These are phyloP conservation scores for Pseudomyrmex gracilis DNA, from an alignment of 1,140 invertebrate species.

Conservation along the genomic window DNA sequence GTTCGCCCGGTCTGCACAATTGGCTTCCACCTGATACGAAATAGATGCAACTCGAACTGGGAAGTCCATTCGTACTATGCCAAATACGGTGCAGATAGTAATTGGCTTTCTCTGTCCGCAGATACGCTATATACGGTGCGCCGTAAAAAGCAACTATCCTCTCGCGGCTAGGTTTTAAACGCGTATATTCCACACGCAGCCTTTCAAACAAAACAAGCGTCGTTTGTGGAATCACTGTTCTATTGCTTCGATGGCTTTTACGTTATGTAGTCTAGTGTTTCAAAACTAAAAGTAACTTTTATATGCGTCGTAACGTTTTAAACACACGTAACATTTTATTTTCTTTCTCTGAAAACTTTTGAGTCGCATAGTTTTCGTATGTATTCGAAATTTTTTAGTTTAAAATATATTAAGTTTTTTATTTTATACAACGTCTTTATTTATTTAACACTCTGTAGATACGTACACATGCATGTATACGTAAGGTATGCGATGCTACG, in stretches of 20 bases:
- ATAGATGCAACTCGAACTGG: constrained; percentile 68
- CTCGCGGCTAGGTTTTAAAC: not conserved
- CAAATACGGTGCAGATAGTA: constrained; percentile 68
- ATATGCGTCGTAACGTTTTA: not conserved
- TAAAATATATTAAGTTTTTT: not conserved
- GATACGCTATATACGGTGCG: not conserved
- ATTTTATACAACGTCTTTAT: not conserved
- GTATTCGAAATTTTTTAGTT: not conserved
- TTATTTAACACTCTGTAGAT: not conserved
- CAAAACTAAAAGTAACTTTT: not conserved
- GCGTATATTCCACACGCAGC: not conserved
- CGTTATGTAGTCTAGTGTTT: not conserved
- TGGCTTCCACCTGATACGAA: constrained; percentile 69
- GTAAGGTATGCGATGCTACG: not conserved
- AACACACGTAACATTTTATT: not conserved
- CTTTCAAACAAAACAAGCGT: not conserved
- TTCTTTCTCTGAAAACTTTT: not conserved
- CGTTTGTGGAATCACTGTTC: not conserved
- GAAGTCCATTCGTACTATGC: constrained; percentile 62
- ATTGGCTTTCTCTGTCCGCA: constrained; percentile 62
- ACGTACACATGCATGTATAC: not conserved
- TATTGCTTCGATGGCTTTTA: not conserved
- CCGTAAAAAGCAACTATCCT: constrained; percentile 41
- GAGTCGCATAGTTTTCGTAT: too few relatives aligned
- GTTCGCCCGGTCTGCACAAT: constrained; percentile 47